Evolutionary conservation across 1,140 invertebrate species (phyloP).

Genomic region (Lysiphlebus fabarum): DNA sequence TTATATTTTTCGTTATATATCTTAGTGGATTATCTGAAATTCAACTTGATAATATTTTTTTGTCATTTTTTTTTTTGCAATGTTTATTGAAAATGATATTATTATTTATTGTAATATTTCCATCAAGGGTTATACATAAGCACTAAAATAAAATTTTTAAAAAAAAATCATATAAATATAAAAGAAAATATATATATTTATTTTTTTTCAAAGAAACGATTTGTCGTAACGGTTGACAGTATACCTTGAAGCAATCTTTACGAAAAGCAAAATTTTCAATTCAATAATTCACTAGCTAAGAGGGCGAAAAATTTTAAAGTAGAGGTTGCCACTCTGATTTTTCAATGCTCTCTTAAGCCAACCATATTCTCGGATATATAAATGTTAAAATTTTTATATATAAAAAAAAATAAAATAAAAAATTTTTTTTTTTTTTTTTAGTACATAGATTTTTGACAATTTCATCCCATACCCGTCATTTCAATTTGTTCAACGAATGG

Average conservation of each 20-base stretch:
- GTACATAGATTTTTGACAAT: slow-evolving; percentile 26
- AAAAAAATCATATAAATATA: too few species aligned
- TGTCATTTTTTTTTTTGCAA: too few species aligned
- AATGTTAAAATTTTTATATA: not conserved
- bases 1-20: too few species aligned
- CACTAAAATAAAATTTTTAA: too few species aligned
- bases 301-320: slow-evolving; percentile 15
- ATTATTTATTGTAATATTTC: too few species aligned
- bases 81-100: too few species aligned
- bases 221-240: slow-evolving; percentile 12
- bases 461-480: slow-evolving; percentile 38
- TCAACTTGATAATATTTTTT: too few species aligned
- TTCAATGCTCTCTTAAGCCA: slow-evolving; percentile 7
- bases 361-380: not conserved
- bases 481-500: slow-evolving; percentile 40
- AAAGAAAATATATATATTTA: too few species aligned
- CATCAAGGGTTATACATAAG: too few species aligned
- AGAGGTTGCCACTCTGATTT: slow-evolving; percentile 18
- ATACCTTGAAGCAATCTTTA: slow-evolving; percentile 4
- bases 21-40: too few species aligned
- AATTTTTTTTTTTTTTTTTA: not conserved
- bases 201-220: not conserved
- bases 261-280: slow-evolving; percentile 13
- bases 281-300: slow-evolving; percentile 18
- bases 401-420: not conserved